Percentiles rank a stretch among this genome's conserved stretches.
Evolutionary conservation across 2,113 vertebrate genomes (phyloP).

Genomic region (Eulacestoma nigropectus): DNA sequence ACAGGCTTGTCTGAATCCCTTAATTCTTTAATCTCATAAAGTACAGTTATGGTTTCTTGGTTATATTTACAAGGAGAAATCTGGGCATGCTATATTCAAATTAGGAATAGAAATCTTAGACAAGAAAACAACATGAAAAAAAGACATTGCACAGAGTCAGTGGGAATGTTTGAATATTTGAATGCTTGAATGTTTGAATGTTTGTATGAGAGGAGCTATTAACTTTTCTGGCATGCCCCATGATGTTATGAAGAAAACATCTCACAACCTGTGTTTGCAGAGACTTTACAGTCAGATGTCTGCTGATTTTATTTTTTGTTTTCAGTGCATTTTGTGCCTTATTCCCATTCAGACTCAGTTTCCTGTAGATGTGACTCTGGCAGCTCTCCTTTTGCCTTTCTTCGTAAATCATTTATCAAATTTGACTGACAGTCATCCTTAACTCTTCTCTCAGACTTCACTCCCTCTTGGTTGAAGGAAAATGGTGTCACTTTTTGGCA

Average conservation of each 20-base stretch:
- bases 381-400: neutral
- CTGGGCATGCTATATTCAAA: neutral
- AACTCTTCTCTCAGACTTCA: neutral
- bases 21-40: neutral
- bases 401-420: neutral
- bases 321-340: neutral
- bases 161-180: neutral
- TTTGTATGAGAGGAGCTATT: neutral
- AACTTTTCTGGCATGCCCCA: neutral
- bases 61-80: neutral
- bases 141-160: accelerated
- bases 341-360: neutral
- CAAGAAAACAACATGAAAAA: neutral
- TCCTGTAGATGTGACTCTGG: neutral
- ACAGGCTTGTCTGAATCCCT: neutral
- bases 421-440: neutral
- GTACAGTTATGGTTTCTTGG: neutral
- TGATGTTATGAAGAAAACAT: neutral
- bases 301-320: neutral
- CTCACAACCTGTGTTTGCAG: neutral
- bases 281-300: neutral
- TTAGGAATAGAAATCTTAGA: neutral
- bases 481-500: neutral
- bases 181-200: neutral
- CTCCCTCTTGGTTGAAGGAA: neutral